A percentile compares a stretch with the other conserved stretches of the same genome.
Conservation (phyloP, 30 jellyfish, hydroid and myxozoan genomes). For the Hydra vulgaris region DNA sequence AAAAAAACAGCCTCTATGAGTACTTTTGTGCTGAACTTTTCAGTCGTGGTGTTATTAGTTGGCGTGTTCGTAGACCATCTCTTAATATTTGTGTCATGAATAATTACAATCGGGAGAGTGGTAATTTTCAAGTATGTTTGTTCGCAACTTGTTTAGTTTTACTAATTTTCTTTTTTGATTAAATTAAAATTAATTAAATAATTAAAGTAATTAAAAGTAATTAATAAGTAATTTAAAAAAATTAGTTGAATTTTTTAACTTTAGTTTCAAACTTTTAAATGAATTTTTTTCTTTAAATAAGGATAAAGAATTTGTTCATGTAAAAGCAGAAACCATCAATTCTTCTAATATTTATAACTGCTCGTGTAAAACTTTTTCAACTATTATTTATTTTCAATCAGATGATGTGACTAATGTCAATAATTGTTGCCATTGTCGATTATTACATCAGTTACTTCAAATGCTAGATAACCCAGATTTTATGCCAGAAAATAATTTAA, state of each 20-base stretch:
- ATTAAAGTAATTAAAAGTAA: neutral
- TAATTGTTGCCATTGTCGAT: neutral
- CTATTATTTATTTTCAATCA: neutral
- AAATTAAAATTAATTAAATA: no score
- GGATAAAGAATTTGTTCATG: neutral
- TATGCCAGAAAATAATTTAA: neutral
- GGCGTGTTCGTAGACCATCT: slow-evolving; percentile 1
- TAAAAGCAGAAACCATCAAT: neutral
- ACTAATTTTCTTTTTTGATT: neutral
- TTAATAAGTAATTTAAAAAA: no score
- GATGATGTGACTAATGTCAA: neutral
- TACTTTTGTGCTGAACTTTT: slow-evolving; percentile 12
- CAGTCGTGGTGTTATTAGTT: slow-evolving; percentile 6
- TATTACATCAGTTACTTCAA: neutral
- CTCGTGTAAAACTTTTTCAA: neutral
- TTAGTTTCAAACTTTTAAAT: neutral
- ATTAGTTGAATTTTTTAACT: neutral
- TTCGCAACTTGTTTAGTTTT: neutral
- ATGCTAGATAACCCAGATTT: neutral
- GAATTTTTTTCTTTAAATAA: neutral
- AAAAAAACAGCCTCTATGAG: slow-evolving; percentile 1
- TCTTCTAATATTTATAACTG: neutral
- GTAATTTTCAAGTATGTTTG: neutral
- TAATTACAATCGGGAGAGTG: slow-evolving; percentile 3
- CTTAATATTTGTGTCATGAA: neutral